Base-by-base conservation (phyloP, 2,888 invertebrate species). In the Xestia rhomboidea region DNA sequence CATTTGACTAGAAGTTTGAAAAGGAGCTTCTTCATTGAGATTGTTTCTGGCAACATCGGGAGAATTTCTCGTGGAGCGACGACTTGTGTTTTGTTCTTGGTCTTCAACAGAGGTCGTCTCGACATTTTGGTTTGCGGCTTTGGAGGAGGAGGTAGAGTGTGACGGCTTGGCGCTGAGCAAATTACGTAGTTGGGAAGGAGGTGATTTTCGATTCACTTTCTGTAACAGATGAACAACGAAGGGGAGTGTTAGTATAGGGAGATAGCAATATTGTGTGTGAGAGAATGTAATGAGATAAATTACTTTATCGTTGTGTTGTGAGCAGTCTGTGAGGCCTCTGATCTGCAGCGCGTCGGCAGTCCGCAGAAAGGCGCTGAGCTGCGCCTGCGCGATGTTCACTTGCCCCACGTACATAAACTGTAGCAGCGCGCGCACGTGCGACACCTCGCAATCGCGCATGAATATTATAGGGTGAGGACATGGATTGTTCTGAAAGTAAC, bases 331-430 rank as follows among this genome's bases (percentile, higher is more conserved):
- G 92, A 98, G 97, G 85, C 98, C 98, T 90, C 98, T 97, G 88
- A 98, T 98, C 96, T 98, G 98, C 83, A 98, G 96, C 83, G 98
- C 98, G 94, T 98, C 98, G 68, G 98, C 98, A 51, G 98, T 98
- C 89, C 98, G 97, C 88, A 98, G 96, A 94, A 98, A 98, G 57
- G 98, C 97, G 86, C 98, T 97, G 84, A 98, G 97, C 91, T 98
- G 98, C 82, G 98, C 98, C 96, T 98, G 98, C 89, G 98, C 98
- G 82, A 98, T 98, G 94, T 98, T 98, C 87, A 98, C 98, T 96
- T 98, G 98, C 73, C 98, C 98, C 87, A 98, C 98, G 94, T 98
- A 98, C 98, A 98, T 98, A 93, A 98, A 98, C 95, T 98, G 98
- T 92, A 98, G 97, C 81, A 98, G 97, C 75, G 98, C 98, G 87